Evolutionary conservation across 2,113 vertebrate species (phyloP).

Genomic region (Semnornis frantzii): DNA sequence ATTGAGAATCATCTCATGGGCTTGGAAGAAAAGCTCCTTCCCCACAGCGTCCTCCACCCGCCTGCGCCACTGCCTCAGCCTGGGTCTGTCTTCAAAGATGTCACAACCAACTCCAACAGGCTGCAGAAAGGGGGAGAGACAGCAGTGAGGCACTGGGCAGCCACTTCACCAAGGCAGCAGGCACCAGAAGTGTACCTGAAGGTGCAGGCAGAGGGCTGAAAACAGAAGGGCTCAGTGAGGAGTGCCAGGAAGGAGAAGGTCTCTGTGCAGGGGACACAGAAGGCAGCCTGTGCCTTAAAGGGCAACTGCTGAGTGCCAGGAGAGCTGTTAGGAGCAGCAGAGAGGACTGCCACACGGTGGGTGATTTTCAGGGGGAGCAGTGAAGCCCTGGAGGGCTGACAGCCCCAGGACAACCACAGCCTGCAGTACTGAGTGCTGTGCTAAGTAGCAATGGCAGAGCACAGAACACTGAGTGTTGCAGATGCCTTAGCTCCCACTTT

Average conservation of each 20-base stretch:
- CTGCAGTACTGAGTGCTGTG: neutral
- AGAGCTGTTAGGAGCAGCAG: neutral
- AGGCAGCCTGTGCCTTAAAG: neutral
- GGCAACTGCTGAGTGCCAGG: neutral
- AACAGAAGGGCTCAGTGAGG: neutral
- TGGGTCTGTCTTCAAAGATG: slow-evolving; percentile 75
- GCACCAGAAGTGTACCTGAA: neutral
- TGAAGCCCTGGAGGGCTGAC: neutral
- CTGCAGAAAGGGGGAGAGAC: slow-evolving; percentile 64
- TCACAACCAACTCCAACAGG: slow-evolving; percentile 79
- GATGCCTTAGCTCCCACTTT: neutral
- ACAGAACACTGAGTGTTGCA: fast-evolving
- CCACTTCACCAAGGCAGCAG: neutral
- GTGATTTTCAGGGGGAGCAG: neutral
- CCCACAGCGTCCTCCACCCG: slow-evolving; percentile 80
- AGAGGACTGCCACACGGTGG: neutral
- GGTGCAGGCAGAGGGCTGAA: neutral
- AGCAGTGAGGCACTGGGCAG: neutral
- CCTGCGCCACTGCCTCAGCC: slow-evolving; percentile 81
- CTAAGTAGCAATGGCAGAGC: neutral
- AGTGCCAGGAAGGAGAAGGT: neutral
- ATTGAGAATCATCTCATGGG: slow-evolving; percentile 74
- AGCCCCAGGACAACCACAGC: neutral
- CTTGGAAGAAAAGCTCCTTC: slow-evolving; percentile 79
- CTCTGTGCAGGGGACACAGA: neutral